Conservation (phyloP, 2,113 vertebrate species). For the Marmota monax region DNA sequence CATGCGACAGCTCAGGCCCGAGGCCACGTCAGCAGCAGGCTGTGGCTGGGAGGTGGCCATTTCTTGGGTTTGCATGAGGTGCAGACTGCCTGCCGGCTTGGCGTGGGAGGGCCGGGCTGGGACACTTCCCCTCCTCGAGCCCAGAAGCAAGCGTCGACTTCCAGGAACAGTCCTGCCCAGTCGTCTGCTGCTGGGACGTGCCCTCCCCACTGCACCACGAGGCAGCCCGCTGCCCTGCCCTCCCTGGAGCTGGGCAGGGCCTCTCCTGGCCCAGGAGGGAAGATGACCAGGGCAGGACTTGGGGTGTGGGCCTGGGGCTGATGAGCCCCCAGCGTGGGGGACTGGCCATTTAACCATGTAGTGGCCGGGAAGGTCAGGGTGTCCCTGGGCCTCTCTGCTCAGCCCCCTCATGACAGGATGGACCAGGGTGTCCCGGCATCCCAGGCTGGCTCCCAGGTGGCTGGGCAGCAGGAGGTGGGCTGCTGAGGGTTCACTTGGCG, state of each 20-base stretch:
- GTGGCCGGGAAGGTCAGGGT: background rate
- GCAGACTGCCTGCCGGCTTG: background rate
- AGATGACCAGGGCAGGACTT: background rate
- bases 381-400: background rate
- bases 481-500: accelerated
- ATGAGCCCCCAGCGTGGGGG: too few species aligned
- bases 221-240: accelerated
- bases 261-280: background rate
- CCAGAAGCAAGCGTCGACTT: background rate
- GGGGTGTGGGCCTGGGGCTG: background rate
- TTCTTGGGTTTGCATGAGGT: background rate
- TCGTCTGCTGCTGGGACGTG: background rate
- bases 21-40: constrained; percentile 58
- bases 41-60: background rate
- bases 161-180: constrained; percentile 14
- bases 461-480: background rate
- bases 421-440: accelerated
- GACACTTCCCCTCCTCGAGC: accelerated
- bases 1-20: background rate
- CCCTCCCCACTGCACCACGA: accelerated
- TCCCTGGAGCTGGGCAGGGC: accelerated
- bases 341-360: accelerated
- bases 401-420: accelerated
- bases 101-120: background rate
- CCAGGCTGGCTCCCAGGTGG: background rate